Conservation (phyloP, 2,113 vertebrate genomes). For the Reinhardtius hippoglossoides region DNA sequence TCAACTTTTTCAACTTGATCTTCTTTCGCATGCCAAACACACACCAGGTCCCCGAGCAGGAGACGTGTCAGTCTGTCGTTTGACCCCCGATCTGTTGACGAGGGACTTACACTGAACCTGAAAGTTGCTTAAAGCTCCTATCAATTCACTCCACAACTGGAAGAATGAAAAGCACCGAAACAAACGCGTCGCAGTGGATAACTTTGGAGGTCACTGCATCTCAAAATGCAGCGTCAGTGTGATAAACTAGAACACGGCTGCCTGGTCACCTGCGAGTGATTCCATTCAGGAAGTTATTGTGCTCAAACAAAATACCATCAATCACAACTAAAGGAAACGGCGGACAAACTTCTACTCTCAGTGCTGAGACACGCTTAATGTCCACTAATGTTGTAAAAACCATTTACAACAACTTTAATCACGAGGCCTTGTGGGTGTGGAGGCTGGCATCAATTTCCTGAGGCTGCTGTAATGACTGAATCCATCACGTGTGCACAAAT, state of each 20-base stretch:
- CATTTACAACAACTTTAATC: conserved; percentile 57
- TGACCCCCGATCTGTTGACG: background rate
- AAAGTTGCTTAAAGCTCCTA: background rate
- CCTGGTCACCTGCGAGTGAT: conserved; percentile 14
- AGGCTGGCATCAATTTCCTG: conserved; percentile 68
- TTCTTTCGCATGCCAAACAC: background rate
- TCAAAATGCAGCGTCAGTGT: background rate
- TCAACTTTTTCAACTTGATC: background rate
- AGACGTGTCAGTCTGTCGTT: background rate
- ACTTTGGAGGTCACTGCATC: conserved; percentile 10
- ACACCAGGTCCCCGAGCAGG: background rate
- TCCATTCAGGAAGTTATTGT: background rate
- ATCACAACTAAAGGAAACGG: conserved; percentile 51
- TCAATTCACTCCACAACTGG: background rate
- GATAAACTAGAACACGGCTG: background rate
- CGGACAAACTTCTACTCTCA: conserved; percentile 27
- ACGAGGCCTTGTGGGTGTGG: conserved; percentile 68
- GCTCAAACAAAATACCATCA: conserved; percentile 39
- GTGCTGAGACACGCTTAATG: conserved; percentile 37
- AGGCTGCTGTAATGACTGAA: conserved; percentile 70
- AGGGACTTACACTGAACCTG: background rate
- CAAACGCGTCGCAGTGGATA: background rate
- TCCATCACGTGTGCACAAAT: conserved; percentile 66
- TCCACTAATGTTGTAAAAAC: conserved; percentile 43
- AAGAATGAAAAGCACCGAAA: background rate